These are phyloP conservation scores for Melitaea athalia DNA, from an alignment of 2,888 invertebrate genomes.

Conservation along the genomic window DNA sequence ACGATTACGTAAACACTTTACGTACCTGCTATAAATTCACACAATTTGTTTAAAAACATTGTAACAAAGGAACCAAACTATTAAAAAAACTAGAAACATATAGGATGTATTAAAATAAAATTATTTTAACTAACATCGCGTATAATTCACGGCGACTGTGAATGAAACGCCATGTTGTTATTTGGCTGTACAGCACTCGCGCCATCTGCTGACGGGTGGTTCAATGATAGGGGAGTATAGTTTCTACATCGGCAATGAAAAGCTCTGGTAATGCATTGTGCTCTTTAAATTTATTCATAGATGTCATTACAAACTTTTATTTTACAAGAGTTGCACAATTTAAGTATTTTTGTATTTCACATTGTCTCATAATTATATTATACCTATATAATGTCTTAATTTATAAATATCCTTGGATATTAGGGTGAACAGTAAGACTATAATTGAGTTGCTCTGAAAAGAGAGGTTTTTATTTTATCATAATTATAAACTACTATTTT, in stretches of 20 bases:
- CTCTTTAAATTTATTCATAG: conserved; percentile 33
- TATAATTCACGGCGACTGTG: conserved; percentile 49
- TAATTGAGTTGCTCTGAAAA: too few species aligned
- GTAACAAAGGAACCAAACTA: conserved; percentile 27
- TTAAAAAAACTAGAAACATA: conserved; percentile 30
- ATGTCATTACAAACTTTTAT: conserved; percentile 36
- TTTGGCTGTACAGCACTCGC: conserved; percentile 46
- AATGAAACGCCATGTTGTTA: conserved; percentile 52
- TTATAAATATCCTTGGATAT: too few species aligned
- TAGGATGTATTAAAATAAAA: conserved; percentile 39
- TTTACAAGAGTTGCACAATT: background rate
- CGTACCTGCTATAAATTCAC: conserved; percentile 49
- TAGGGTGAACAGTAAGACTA: too few species aligned
- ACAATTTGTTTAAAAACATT: conserved; percentile 44
- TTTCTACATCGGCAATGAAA: conserved; percentile 19
- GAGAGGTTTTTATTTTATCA: too few species aligned
- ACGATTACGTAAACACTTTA: conserved; percentile 39
- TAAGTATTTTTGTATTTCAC: background rate
- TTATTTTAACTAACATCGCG: conserved; percentile 51
- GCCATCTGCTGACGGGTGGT: conserved; percentile 60
- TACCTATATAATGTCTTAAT: too few species aligned
- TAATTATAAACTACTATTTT: too few species aligned
- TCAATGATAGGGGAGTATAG: conserved; percentile 35
- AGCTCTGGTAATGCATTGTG: conserved; percentile 15
- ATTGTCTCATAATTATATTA: too few species aligned